Base-by-base conservation (phyloP, 2,113 vertebrate species). In the Alces alces region DNA sequence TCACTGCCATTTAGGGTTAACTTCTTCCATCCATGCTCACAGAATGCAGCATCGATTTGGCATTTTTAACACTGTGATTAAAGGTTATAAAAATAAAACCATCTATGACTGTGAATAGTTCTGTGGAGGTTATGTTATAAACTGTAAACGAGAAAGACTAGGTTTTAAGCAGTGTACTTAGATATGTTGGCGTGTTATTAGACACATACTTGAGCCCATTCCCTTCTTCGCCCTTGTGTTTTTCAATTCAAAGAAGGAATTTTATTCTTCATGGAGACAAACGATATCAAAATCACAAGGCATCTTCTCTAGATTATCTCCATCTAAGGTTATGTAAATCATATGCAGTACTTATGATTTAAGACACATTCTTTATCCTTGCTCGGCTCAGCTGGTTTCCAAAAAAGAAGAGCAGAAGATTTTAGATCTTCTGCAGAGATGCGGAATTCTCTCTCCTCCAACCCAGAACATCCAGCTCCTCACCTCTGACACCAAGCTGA, bases 241-340 rank as follows among this genome's bases (percentile, higher is more conserved):
- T 92, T 96, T 80, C 70, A 88, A 54, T 83, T 97, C 60, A 94
- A 89, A 92, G 64, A 93, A 76, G 36, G 57, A 87, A 79, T 92
- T 97, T 94, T 86, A 96, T 96, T 95, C 28, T 92, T 97, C 61
- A 85, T 47, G 80, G 73, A 93, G 95, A 92, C 52, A 96, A 97
- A 90, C 4, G 88, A 64, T 92, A 96, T 52, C 57, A 73, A 96
- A 90, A 85, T 92, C 73, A 94, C 54, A 91, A 95, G 86, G 17
- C 47, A 90, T 96, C 76, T 66, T 93, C 96, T 84, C 94, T 85
- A 83, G 55, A 73, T 78, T 88, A 95, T 96, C 96, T 97, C 64
- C 94, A 87, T 80, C 50, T 95, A 97, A 95, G 85, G 80, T 85
- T 97, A 88, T 88, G 78, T 39, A 98, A 92, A 95, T 25, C 66